Base-by-base conservation (phyloP, 2,888 invertebrate species). In the Erannis defoliaria region DNA sequence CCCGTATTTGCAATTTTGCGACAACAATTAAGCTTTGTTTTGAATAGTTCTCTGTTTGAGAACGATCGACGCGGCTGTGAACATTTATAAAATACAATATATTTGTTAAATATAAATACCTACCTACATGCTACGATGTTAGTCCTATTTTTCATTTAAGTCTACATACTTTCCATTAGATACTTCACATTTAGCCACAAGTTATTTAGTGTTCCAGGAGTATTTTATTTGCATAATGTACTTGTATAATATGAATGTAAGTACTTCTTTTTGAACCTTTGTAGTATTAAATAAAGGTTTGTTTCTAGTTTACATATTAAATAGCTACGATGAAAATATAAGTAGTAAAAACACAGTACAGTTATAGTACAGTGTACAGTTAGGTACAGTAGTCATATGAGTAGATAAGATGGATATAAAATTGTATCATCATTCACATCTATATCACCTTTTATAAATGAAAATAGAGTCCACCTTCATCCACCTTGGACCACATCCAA, bases 1-100 rank as follows among this genome's bases (percentile, higher is more conserved):
- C 95, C 95, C 95, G 94, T 94, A 72, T 86, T 92, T 89, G 85
- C 90, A 88, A 88, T 65, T 83, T 91, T 87, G 87, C 93, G 91
- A 93, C 93, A 93, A 93, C 93, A 93, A 93, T 93, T 93, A 93
- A 93, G 93, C 93, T 92, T 90, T 90, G 91, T 91, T 90, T 87
- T 76, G 63, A 81, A 75, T 73, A 78, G 75, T 77, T 86, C 82
- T 81, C 85, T 75, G 60, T 78, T 77, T 68, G 82, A 85, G 85
- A 87, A 86, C 84, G 75, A 81, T 86, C 86, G 89, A 85, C 87
- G 88, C 86, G 85, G 91, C 93, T 93, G 93, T 93, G 92, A 91
- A 93, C 93, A 93, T 91, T 84, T 80, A 80, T 85, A 89, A 91
- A 82, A 86, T 86, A 86, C 71, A 71, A 61, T 66, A 67, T 75